A percentile compares a stretch with the other conserved stretches of the same genome.
phyloP scores from a whole-genome alignment of 2,113 vertebrate species.

The Atractosteus spatula region DNA sequence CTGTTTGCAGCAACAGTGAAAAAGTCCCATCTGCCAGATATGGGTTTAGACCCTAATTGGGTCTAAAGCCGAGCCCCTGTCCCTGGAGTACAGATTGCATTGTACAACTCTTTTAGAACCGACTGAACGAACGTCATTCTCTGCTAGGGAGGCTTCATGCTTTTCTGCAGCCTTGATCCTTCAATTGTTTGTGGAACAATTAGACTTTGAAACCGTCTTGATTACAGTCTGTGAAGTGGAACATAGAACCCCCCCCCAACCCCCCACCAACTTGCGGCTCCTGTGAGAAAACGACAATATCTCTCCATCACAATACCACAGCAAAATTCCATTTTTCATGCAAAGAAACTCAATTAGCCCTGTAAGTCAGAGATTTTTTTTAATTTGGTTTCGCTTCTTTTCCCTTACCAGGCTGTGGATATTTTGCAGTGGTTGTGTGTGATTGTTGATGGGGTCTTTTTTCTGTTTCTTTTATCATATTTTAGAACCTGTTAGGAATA shows the following conservation, averaged over 20 bases:
- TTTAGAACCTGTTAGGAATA: background rate
- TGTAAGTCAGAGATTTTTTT: conserved; percentile 31
- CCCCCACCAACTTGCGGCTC: conserved; percentile 25
- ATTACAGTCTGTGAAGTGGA: conserved; percentile 28
- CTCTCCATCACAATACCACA: conserved; percentile 19
- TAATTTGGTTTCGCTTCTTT: too few species aligned
- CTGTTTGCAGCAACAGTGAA: background rate
- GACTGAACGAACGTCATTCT: background rate
- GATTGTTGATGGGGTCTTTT: background rate
- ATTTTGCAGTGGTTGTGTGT: too few species aligned
- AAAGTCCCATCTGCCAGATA: background rate
- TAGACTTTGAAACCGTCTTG: conserved; percentile 27
- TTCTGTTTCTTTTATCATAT: background rate
- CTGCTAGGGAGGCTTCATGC: conserved; percentile 4
- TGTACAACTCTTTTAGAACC: conserved; percentile 6
- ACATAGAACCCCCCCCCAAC: conserved; percentile 3
- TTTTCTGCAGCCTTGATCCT: conserved; percentile 14
- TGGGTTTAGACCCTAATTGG: background rate
- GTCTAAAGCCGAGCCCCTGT: background rate
- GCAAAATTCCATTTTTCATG: conserved; percentile 17
- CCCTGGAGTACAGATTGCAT: background rate
- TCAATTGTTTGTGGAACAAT: conserved; percentile 25
- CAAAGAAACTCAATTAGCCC: conserved; percentile 31
- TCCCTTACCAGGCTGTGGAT: conserved; percentile 3
- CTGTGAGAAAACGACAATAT: conserved; percentile 27